Conservation (phyloP, 2,888 invertebrate genomes). For the Yponomeuta malinellus region DNA sequence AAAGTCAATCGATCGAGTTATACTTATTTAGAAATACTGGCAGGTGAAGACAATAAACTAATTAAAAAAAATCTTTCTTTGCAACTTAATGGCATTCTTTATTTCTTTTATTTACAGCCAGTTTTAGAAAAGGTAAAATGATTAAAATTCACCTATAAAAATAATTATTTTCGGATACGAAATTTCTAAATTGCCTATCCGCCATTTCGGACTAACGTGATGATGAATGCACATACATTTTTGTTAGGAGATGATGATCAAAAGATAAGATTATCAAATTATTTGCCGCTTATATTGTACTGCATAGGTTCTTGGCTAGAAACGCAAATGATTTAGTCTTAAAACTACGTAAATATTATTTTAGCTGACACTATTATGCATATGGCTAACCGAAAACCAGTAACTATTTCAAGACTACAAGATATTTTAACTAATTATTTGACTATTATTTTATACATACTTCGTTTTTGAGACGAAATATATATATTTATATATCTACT, state of each 20-base stretch:
- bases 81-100: too few relatives aligned
- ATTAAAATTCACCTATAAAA: too few relatives aligned
- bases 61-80: too few relatives aligned
- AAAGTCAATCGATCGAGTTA: too few relatives aligned
- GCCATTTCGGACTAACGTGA: too few relatives aligned
- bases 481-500: background rate
- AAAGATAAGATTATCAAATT: background rate
- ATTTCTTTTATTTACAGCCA: too few relatives aligned
- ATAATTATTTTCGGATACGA: too few relatives aligned
- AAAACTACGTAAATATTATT: conserved; percentile 60
- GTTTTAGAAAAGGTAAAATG: too few relatives aligned
- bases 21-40: too few relatives aligned
- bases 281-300: background rate
- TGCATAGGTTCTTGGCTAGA: conserved; percentile 27
- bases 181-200: too few relatives aligned
- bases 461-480: conserved; percentile 35
- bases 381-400: conserved; percentile 73
- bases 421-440: conserved; percentile 28
- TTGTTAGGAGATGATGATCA: background rate
- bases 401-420: conserved; percentile 59
- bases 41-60: too few relatives aligned
- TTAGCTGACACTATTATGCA: conserved; percentile 62
- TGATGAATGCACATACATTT: background rate
- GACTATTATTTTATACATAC: conserved; percentile 66
- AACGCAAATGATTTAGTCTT: conserved; percentile 48